phyloP scores from a whole-genome alignment of 2,113 vertebrate genomes.

The Sardina pilchardus region DNA sequence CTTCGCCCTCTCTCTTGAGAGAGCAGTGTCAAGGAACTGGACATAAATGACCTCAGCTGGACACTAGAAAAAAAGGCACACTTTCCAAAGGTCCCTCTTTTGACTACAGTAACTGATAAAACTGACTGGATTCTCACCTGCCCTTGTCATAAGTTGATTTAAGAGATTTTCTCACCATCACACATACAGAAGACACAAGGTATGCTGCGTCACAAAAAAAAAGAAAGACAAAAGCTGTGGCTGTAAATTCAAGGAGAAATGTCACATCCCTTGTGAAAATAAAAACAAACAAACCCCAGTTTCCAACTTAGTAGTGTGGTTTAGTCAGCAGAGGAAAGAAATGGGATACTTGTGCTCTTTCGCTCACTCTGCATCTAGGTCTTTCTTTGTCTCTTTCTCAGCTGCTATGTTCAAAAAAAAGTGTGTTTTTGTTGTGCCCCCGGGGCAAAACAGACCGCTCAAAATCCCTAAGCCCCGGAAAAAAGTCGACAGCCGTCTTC shows the following conservation, averaged over 20 bases:
- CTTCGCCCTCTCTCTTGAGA: neutral
- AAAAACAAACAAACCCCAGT: neutral
- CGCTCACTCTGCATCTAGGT: neutral
- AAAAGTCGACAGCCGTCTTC: neutral
- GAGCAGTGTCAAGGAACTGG: neutral
- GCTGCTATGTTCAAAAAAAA: neutral
- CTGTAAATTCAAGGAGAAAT: neutral
- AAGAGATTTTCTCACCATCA: neutral
- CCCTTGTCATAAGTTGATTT: neutral
- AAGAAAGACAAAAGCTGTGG: neutral
- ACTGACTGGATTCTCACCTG: slow-evolving; percentile 1
- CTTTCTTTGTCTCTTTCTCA: neutral
- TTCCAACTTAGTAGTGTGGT: neutral
- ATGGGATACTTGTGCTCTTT: neutral
- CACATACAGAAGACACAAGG: neutral
- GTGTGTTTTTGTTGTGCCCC: slow-evolving; percentile 1
- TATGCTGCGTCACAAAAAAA: neutral
- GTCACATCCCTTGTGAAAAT: neutral
- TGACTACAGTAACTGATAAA: neutral
- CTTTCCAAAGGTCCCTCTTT: neutral
- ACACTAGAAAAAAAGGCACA: too few relatives aligned
- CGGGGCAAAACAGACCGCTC: neutral
- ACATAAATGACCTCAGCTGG: neutral
- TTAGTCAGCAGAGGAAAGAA: neutral
- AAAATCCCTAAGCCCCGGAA: neutral